These are phyloP conservation scores for Hyppa rectilinea DNA, from an alignment of 2,888 invertebrate species.

Conservation along the genomic window DNA sequence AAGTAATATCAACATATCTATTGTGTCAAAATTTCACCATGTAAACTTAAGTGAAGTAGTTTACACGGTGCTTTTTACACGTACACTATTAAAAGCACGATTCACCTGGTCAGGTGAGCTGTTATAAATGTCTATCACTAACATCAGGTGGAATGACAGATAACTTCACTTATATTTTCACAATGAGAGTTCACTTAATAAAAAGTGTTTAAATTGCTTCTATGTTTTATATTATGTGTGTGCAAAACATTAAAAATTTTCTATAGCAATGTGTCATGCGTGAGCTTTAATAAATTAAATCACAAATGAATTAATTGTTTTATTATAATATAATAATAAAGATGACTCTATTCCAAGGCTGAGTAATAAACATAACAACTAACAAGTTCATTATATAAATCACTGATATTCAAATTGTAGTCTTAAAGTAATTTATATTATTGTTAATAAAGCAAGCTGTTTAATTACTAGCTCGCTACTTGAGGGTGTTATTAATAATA, in stretches of 20 bases:
- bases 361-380: slow-evolving; percentile 21
- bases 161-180: background rate
- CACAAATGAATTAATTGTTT: slow-evolving; percentile 1
- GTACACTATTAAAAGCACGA: no score
- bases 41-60: background rate
- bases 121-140: no score
- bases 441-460: slow-evolving; percentile 18
- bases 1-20: background rate
- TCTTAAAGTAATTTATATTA: slow-evolving; percentile 24
- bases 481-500: slow-evolving; percentile 13
- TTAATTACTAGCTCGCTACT: slow-evolving; percentile 31
- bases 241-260: background rate
- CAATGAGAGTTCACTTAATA: no score
- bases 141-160: no score
- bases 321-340: slow-evolving; percentile 19
- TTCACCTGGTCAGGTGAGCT: no score
- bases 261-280: no score
- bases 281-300: slow-evolving; percentile 16
- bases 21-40: background rate
- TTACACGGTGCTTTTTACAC: no score
- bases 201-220: background rate
- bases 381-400: slow-evolving; percentile 41
- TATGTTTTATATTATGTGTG: background rate
- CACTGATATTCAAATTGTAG: slow-evolving; percentile 25
- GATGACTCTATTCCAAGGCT: slow-evolving; percentile 23